Base-by-base conservation (phyloP, 2,113 vertebrate genomes). In the Pao palembangensis region DNA sequence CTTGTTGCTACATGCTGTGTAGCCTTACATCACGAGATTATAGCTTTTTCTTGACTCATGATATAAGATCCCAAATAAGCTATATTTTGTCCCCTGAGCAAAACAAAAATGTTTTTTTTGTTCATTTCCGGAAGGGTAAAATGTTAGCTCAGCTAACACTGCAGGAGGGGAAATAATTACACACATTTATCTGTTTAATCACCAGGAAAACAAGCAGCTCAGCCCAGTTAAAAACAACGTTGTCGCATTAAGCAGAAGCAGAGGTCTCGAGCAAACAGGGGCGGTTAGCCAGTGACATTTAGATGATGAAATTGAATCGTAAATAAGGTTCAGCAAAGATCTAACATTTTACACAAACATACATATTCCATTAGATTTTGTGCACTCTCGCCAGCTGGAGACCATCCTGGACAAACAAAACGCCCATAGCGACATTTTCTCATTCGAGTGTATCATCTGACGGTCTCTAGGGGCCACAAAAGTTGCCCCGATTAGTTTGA, bases 161-260 rank as follows among this genome's bases (percentile, higher is more conserved):
- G 74, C 64, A 41, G 58, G 47, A 58, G 51, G 44, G 49, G 55
- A 64, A 67, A 73, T 75, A 73, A 78, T 78, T 69, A 50, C 69
- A 19, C 54, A 55, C 72, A 70, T 76, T 65, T 61, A 64, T 73
- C 66, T 62, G 73, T 42, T 62, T 52, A 61, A 64, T 67, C 69
- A 68, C 38, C 62, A 4, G 59, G 58, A 72, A 58, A 72, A 64
- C 6, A 14, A 69, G 69, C 79, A 34, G 52, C 43, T 18, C 5
- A 46, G 59, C 58, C 64, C 21, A 15, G 64, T 59, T 72, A 66
- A 69, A 62, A 57, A 53, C 56, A 51, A 25, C 51, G 15, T 51
- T 21, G 55, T 51, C 34, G 51, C 54, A 20, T 74, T 51, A 51
- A 23, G 46, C 49, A 28, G 13, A 21, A 47, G 41, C 43, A 23